phyloP scores from a whole-genome alignment of 1,140 invertebrate genomes.

The Maniola jurtina region DNA sequence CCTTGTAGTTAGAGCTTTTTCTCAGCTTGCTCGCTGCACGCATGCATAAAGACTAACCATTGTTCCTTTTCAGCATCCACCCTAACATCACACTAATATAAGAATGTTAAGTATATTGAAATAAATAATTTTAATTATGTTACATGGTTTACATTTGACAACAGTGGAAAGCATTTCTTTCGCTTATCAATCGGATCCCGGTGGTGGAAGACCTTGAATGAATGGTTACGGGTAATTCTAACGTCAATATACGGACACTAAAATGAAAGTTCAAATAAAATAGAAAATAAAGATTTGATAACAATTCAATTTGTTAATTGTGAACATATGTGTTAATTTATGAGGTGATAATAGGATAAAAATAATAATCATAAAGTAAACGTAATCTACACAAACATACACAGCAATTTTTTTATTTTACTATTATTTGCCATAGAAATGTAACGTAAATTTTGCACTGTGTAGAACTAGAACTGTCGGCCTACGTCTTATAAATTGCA shows the following conservation, averaged over 20 bases:
- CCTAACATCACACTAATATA: conserved; percentile 59
- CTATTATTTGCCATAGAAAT: conserved; percentile 36
- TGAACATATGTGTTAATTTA: no score
- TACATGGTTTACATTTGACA: not conserved
- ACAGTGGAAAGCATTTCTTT: not conserved
- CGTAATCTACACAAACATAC: conserved; percentile 20
- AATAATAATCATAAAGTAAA: no score
- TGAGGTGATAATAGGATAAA: no score
- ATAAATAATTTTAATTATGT: conserved; percentile 1
- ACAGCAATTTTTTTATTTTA: conserved; percentile 31
- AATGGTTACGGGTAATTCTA: conserved; percentile 4
- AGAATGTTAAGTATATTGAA: conserved; percentile 6
- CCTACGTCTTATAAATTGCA: conserved; percentile 23
- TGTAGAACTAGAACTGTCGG: conserved; percentile 28
- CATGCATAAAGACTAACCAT: conserved; percentile 73
- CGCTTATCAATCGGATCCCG: conserved; percentile 11
- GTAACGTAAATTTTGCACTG: conserved; percentile 36
- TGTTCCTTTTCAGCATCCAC: conserved; percentile 72
- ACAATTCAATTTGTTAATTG: no score
- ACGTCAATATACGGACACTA: no score
- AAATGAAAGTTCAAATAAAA: no score
- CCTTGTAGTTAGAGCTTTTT: conserved; percentile 59
- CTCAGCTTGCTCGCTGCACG: conserved; percentile 67
- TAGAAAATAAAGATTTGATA: no score
- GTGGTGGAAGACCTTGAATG: conserved; percentile 7